phyloP scores from a whole-genome alignment of 2,888 invertebrate genomes.

The Orchesella flavescens region DNA sequence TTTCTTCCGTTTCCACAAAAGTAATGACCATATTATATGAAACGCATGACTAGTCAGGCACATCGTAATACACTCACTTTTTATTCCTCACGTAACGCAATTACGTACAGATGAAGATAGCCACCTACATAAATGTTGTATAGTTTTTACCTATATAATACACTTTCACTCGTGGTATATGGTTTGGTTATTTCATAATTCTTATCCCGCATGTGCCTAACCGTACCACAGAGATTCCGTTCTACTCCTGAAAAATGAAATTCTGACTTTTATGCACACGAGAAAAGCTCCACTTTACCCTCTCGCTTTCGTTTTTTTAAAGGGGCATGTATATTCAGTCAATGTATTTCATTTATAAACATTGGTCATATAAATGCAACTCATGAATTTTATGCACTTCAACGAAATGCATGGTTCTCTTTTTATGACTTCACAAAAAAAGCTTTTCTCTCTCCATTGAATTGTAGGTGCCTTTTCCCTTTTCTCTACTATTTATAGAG shows the following conservation, averaged over 20 bases:
- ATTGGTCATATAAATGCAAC: conserved; percentile 55
- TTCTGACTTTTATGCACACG: no score
- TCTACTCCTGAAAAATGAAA: no score
- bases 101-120: no score
- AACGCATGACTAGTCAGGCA: conserved; percentile 50
- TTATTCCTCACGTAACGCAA: neutral
- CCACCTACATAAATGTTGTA: no score
- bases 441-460: no score
- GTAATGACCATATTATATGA: conserved; percentile 44
- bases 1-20: conserved; percentile 19
- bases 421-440: conserved; percentile 36
- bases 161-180: no score
- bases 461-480: neutral
- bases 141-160: no score
- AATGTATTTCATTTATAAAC: conserved; percentile 30
- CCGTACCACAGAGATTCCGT: no score
- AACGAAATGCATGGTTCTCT: conserved; percentile 33
- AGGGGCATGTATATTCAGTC: conserved; percentile 2
- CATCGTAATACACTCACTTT: conserved; percentile 32
- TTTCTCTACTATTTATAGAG: conserved; percentile 4
- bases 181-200: no score
- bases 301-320: conserved; percentile 22
- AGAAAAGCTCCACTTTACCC: neutral
- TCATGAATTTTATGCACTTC: conserved; percentile 57
- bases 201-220: no score